phyloP scores from a whole-genome alignment of 2,888 invertebrate genomes.

The Hesperia comma region DNA sequence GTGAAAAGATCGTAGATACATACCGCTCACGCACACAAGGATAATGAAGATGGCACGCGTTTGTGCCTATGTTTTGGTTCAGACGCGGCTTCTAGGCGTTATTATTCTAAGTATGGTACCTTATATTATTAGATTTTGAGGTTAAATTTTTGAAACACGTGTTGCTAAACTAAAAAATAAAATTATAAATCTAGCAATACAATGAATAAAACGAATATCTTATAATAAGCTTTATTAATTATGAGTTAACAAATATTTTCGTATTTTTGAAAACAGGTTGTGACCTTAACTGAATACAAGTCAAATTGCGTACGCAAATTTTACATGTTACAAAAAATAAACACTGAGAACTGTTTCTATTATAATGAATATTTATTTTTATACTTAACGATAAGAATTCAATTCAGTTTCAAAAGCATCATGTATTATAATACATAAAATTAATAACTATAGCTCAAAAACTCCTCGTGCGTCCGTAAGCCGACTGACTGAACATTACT shows the following conservation, averaged over 20 bases:
- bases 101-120: no score
- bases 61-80: no score
- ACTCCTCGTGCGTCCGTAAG: slow-evolving; percentile 71
- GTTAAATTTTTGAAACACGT: no score
- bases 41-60: no score
- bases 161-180: no score
- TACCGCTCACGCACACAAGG: no score
- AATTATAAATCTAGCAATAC: slow-evolving; percentile 19
- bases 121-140: no score
- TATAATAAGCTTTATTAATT: slow-evolving; percentile 85
- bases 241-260: slow-evolving; percentile 84
- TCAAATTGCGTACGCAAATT: slow-evolving; percentile 76
- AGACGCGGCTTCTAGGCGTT: no score
- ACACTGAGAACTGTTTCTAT: slow-evolving; percentile 81
- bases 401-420: slow-evolving; percentile 82
- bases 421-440: slow-evolving; percentile 81
- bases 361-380: slow-evolving; percentile 80
- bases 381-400: slow-evolving; percentile 82
- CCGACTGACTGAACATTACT: slow-evolving; percentile 72
- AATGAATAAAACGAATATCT: slow-evolving; percentile 77
- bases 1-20: no score
- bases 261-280: slow-evolving; percentile 82
- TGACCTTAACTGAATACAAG: slow-evolving; percentile 84
- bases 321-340: slow-evolving; percentile 78
- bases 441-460: slow-evolving; percentile 78